Percentiles rank a stretch among this genome's conserved stretches.
Conservation (phyloP, 2,113 vertebrate species). For the Circaetus cinerascens region DNA sequence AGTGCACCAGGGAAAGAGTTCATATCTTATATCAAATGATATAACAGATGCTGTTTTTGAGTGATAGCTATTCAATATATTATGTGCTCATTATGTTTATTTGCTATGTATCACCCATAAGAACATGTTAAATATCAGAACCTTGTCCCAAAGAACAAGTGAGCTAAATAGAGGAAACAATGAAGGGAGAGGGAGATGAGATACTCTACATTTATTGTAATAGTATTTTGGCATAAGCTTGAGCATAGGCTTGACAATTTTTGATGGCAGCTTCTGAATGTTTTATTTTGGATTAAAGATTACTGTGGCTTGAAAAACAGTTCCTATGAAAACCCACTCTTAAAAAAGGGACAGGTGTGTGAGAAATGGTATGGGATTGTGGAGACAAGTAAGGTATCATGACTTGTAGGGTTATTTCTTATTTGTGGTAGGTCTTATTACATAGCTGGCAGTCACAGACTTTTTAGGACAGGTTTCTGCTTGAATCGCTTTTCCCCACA, state of each 20-base stretch:
- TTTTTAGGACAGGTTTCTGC: not conserved
- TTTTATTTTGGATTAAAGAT: not conserved
- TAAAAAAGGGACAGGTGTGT: not conserved
- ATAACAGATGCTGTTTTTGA: not conserved
- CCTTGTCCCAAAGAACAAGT: not conserved
- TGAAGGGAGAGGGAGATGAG: not conserved
- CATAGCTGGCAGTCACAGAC: not conserved
- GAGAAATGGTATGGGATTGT: not conserved
- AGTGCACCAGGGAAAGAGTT: not conserved
- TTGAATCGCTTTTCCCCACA: not conserved
- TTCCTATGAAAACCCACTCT: not conserved
- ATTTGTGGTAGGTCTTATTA: not conserved
- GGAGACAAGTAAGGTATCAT: not conserved
- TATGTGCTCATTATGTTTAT: not conserved
- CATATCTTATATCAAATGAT: not conserved
- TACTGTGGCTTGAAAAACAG: not conserved
- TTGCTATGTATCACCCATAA: not conserved
- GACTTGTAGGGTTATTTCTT: not conserved
- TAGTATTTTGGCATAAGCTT: not conserved
- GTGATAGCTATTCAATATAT: not conserved
- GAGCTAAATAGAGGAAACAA: not conserved
- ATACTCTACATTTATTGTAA: not conserved
- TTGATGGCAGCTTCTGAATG: not conserved
- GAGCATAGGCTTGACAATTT: not conserved
- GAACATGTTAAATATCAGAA: not conserved